Base-by-base conservation (phyloP, 2,888 invertebrate species). In the Lamellibrachia columna region DNA sequence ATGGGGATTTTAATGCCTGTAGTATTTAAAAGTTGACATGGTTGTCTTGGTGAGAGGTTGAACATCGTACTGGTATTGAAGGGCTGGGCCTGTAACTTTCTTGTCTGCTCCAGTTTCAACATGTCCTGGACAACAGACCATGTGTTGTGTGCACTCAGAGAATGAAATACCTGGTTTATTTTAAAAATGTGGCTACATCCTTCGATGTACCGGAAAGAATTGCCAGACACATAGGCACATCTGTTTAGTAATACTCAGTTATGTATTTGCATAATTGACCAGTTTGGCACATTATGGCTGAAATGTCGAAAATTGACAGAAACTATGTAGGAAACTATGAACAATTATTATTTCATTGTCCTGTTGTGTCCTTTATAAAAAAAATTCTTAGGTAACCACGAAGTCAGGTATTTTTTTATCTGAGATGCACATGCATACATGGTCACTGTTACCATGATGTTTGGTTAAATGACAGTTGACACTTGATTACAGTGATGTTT, bases 131-230 rank as follows among this genome's bases (percentile, higher is more conserved):
- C 22, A 22, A n/a, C 15, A 3, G 22, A 15, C 22, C 4, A 15
- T 75, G 75, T 75, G 6, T 11, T 75, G 75, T 75, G 75, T 75
- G 11, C 22, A 75, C 22, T 75, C 22, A 22, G 3, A 22, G 75
- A 75, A 75, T 75, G 75, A 22, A 75, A n/a, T 75, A 75, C 75
- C 75, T 75, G 75, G 75, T 75, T 75, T 75, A 75, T 75, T 75
- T 15, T 15, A 75, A 22, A 75, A 75, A 22, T 75, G 75, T 75
- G 75, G 75, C 75, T 15, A 75, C 75, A 75, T 75, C 75, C 75
- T 75, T n/a, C 75, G 22, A 75, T 75, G 75, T 75, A 75, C 75
- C 75, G 75, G 75, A 75, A 75, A 75, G 15, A 75, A 75, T n/a
- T n/a, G 3, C 75, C 75, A 75, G 75, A 75, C 75, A 75, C 11